Conservation (phyloP, 2,797 vertebrate species). For the Synanceia verrucosa region DNA sequence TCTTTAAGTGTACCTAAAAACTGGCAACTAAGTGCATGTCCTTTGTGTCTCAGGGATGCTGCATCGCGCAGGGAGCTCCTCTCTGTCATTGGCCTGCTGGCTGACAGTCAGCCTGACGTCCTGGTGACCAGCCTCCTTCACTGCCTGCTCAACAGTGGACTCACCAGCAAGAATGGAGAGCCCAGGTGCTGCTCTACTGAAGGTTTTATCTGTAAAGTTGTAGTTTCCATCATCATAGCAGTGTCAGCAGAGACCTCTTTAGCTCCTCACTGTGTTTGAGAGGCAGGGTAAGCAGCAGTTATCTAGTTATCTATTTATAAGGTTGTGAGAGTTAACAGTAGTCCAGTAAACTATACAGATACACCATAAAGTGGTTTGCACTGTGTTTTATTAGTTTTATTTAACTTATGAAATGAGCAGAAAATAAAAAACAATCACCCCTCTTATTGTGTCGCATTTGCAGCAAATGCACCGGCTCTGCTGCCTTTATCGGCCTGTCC, state of each 20-base stretch:
- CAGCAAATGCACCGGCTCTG: slow-evolving; percentile 94
- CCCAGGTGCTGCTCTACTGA: slow-evolving; percentile 84
- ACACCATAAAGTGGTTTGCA: background rate
- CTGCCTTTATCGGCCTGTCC: slow-evolving; percentile 89
- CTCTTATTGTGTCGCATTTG: slow-evolving; percentile 13
- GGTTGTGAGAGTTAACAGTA: too few relatives aligned
- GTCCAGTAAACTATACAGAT: too few relatives aligned
- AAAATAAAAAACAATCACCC: background rate
- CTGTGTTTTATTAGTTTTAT: background rate
- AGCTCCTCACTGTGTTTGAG: background rate
- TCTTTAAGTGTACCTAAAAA: background rate
- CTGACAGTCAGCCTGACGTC: slow-evolving; percentile 89
- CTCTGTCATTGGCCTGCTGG: slow-evolving; percentile 88
- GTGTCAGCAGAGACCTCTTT: background rate
- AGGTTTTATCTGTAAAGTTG: background rate
- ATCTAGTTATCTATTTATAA: background rate
- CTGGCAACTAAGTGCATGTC: too few relatives aligned
- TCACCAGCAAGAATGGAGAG: slow-evolving; percentile 84
- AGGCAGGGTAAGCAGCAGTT: background rate
- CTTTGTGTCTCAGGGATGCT: slow-evolving; percentile 85
- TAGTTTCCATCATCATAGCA: background rate
- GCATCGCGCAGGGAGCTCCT: slow-evolving; percentile 92
- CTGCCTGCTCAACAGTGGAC: slow-evolving; percentile 90
- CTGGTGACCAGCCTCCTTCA: slow-evolving; percentile 89
- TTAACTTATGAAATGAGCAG: too few relatives aligned